phyloP scores from a whole-genome alignment of 2,113 vertebrate species.

The Cyanistes caeruleus region DNA sequence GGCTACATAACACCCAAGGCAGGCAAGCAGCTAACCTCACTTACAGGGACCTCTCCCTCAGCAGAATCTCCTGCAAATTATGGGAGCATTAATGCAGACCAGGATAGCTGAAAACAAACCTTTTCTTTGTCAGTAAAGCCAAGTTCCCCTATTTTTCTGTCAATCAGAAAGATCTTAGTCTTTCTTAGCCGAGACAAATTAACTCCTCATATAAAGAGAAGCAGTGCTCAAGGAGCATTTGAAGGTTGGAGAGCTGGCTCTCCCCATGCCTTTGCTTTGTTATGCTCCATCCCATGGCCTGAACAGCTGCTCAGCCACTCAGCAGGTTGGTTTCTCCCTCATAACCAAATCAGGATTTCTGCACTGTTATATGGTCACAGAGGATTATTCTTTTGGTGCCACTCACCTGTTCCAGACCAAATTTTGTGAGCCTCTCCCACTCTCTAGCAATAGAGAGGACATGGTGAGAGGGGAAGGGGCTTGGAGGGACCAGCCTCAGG shows the following conservation, averaged over 20 bases:
- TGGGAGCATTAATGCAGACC: not conserved
- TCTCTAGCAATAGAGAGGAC: not conserved
- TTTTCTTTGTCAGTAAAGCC: not conserved
- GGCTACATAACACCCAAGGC: not conserved
- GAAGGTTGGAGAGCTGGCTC: not conserved
- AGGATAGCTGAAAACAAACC: not conserved
- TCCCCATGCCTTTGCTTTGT: not conserved
- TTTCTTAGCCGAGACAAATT: not conserved
- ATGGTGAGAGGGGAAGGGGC: not conserved
- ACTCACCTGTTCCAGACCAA: not conserved
- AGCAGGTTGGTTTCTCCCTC: not conserved
- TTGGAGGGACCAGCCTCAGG: not conserved
- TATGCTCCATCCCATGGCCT: not conserved
- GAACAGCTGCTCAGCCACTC: not conserved
- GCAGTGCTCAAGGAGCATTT: not conserved
- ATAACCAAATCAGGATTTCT: not conserved
- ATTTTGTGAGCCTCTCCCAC: not conserved
- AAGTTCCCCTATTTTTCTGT: not conserved
- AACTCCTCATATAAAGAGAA: not conserved
- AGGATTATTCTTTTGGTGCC: not conserved
- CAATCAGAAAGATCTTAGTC: not conserved
- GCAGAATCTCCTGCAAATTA: not conserved
- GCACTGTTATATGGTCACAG: not conserved
- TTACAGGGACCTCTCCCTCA: not conserved
- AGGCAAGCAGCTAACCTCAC: not conserved